A percentile compares a stretch with the other conserved stretches of the same genome.
phyloP scores from a whole-genome alignment of 2,888 invertebrate species.

The Lasioglossum malachurum region DNA sequence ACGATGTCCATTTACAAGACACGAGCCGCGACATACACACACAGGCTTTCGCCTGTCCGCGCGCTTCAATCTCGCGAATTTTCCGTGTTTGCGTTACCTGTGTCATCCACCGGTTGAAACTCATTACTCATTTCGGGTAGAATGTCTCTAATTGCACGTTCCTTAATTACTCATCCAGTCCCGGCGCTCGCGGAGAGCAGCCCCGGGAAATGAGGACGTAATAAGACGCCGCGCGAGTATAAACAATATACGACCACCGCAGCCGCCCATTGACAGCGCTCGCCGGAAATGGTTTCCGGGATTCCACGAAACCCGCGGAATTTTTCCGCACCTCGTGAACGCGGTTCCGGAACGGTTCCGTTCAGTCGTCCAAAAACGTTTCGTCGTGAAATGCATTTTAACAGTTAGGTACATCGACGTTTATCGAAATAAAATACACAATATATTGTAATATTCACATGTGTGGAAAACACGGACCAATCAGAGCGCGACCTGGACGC shows the following conservation, averaged over 20 bases:
- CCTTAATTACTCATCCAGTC: slow-evolving; percentile 59
- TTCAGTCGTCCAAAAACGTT: background rate
- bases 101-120: slow-evolving; percentile 50
- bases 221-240: slow-evolving; percentile 49
- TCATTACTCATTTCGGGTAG: slow-evolving; percentile 63
- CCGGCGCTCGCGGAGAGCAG: slow-evolving; percentile 28
- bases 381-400: no score
- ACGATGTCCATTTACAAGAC: background rate
- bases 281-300: background rate
- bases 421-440: no score
- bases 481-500: no score
- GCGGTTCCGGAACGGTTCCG: background rate
- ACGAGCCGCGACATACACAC: background rate
- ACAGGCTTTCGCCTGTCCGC: background rate
- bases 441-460: no score
- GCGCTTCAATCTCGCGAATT: slow-evolving; percentile 4
- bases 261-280: background rate
- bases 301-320: background rate
- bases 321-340: background rate
- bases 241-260: slow-evolving; percentile 31
- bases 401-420: no score
- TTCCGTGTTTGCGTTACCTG: slow-evolving; percentile 28
- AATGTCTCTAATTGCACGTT: slow-evolving; percentile 62
- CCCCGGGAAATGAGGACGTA: slow-evolving; percentile 47
- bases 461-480: no score